Evolutionary conservation across 2,797 vertebrate species (phyloP), one percentile per base, ranked within the genome.

Genomic region (Pipistrellus nathusii): DNA sequence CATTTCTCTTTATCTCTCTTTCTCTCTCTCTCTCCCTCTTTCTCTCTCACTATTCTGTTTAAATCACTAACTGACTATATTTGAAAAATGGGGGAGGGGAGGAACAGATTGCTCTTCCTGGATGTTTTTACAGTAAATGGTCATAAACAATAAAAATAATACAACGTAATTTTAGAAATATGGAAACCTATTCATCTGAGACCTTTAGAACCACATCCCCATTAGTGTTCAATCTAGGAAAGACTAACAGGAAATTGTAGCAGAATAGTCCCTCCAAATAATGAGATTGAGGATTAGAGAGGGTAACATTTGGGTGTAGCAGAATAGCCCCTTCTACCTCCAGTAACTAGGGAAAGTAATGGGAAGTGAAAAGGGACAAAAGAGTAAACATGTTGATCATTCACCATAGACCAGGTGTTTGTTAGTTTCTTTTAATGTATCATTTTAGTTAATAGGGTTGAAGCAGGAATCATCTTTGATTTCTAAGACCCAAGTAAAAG

Each of bases 401-500:
- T 84, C 44, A 75, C 9, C 27, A 46, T 44, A 78, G 15, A 76
- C 14, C n/a, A 38, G n/a, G 8, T 82, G 15, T 30, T 69, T 59
- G 88, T 94, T 71, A 18, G 18, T 53, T 38, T 64, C 3, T 64
- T 64, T 71, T 41, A 78, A 83, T 78, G 20, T 78, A 57, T 78
- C 35, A 41, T 83, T 21, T 90, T 96, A 59, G n/a, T 91, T 95
- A 80, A 77, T 35, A 75, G 35, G 14, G 13, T 44, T 82, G n/a
- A 93, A n/a, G 46, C 64, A 90, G 27, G 6, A 44, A 76, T 88
- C 46, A n/a, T 17, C 11, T 51, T 90, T 85, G 48, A 91, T 68
- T 77, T 96, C 78, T 55, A 15, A 69, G 68, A 83, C 8, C 44
- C 46, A 32, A n/a, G 17, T 78, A 27, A 88, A 59, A 27, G 46